A percentile compares a stretch with the other conserved stretches of the same genome.
Conservation (phyloP, 2,113 vertebrate species). For the Pardalotus punctatus region DNA sequence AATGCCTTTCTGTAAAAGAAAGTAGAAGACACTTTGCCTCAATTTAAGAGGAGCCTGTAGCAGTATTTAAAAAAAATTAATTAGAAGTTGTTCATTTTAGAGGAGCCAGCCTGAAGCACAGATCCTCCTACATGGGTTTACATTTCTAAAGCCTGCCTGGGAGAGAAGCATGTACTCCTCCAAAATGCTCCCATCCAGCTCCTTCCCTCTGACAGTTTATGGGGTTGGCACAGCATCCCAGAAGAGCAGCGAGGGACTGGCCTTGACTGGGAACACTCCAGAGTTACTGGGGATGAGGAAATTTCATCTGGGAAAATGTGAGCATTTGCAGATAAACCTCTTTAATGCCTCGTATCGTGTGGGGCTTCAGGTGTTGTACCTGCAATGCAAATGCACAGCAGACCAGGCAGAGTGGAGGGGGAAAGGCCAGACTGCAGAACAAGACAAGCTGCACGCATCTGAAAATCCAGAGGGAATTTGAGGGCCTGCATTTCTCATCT, state of each 20-base stretch:
- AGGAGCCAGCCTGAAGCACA: constrained; percentile 50
- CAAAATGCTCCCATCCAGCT: background rate
- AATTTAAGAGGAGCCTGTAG: constrained; percentile 62
- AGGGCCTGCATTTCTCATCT: background rate
- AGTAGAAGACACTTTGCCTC: constrained; percentile 50
- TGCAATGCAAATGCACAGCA: background rate
- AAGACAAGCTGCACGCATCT: background rate
- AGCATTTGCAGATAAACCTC: background rate
- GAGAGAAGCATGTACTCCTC: background rate
- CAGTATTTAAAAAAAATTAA: constrained; percentile 42
- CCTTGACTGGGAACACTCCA: background rate
- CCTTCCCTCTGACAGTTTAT: background rate
- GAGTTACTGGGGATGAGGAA: background rate
- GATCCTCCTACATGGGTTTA: constrained; percentile 37
- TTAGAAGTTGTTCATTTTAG: constrained; percentile 68
- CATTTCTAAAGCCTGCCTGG: constrained; percentile 41
- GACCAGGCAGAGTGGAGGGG: background rate
- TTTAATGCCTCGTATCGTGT: rapidly evolving
- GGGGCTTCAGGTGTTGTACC: background rate
- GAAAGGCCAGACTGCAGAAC: background rate
- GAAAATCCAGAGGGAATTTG: background rate
- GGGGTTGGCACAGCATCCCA: background rate
- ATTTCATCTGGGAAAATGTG: background rate
- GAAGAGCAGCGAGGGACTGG: background rate
- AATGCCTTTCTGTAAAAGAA: constrained; percentile 51